A percentile compares a stretch with the other conserved stretches of the same genome.
Conservation (phyloP, 2,113 vertebrate genomes). For the Callithrix jacchus region DNA sequence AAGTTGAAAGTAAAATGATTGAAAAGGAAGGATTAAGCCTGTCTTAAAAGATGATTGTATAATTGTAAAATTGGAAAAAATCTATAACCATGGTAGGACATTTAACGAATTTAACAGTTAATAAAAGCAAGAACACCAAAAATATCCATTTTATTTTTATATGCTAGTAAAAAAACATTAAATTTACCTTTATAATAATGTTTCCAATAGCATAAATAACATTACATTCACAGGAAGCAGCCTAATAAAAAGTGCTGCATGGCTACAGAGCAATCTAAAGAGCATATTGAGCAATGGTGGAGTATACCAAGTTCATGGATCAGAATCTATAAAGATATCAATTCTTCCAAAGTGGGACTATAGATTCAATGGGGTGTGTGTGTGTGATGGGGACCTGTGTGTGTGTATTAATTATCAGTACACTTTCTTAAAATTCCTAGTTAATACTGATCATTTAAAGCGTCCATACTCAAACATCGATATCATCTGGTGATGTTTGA, state of each 20-base stretch:
- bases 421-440: background rate
- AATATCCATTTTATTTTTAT: background rate
- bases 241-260: background rate
- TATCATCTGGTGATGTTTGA: background rate
- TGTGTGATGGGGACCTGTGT: no score
- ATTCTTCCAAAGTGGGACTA: no score
- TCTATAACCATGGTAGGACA: background rate
- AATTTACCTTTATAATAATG: background rate
- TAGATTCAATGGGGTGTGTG: background rate
- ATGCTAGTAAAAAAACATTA: background rate
- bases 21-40: background rate
- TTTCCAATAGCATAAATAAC: background rate
- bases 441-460: background rate
- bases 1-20: background rate
- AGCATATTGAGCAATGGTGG: rapidly evolving
- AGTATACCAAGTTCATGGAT: background rate
- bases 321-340: background rate
- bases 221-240: background rate
- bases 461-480: background rate
- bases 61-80: background rate
- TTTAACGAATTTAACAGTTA: background rate
- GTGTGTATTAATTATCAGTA: background rate
- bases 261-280: no score
- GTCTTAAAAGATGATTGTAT: background rate
- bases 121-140: background rate